A percentile compares a stretch with the other conserved stretches of the same genome.
These are phyloP conservation scores for Vombatus ursinus DNA, from an alignment of 2,113 vertebrate genomes.

Conservation along the genomic window DNA sequence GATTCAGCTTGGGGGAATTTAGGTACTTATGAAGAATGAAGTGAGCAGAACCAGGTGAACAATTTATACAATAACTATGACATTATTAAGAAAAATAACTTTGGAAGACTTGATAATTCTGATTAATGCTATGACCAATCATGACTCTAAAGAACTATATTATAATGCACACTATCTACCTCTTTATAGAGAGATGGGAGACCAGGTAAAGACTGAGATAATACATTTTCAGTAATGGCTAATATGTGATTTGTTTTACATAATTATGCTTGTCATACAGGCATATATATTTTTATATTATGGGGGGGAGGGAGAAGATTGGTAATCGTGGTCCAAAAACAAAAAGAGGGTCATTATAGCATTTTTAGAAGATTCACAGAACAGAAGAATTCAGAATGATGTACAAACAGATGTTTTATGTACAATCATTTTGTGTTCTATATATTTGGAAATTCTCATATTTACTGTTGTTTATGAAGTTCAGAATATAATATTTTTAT, in stretches of 20 bases:
- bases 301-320: not conserved
- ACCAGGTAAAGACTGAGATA: not conserved
- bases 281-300: not conserved
- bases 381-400: not conserved
- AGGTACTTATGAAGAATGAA: not conserved
- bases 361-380: not conserved
- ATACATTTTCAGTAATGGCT: not conserved
- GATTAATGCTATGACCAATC: not conserved
- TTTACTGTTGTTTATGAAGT: not conserved
- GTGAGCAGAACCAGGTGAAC: not conserved
- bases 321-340: not conserved
- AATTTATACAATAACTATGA: not conserved
- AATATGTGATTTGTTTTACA: not conserved
- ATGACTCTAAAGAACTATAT: not conserved
- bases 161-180: not conserved
- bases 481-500: not conserved
- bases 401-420: not conserved
- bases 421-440: not conserved
- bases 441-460: not conserved
- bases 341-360: not conserved
- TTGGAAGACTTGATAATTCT: not conserved
- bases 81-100: not conserved
- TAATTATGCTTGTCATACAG: not conserved
- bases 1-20: not conserved
- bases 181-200: not conserved